Percentiles rank a stretch among this genome's conserved stretches.
These are phyloP conservation scores for Drosophila monieri DNA, from an alignment of 2,888 invertebrate genomes.

Conservation along the genomic window DNA sequence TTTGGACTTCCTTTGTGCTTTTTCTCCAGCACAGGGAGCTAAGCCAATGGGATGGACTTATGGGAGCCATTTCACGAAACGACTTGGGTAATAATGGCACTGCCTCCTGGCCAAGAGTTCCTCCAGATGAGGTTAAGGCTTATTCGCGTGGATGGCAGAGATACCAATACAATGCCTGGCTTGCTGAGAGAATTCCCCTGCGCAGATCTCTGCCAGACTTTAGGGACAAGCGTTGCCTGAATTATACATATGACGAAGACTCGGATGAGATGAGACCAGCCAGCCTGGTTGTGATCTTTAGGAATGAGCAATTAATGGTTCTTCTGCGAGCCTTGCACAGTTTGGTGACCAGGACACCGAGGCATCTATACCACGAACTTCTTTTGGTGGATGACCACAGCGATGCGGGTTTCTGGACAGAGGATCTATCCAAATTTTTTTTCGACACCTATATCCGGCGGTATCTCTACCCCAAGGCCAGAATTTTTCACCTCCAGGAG, in stretches of 20 bases:
- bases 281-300: conserved; percentile 26
- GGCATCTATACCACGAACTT: conserved; percentile 90
- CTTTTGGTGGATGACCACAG: conserved; percentile 92
- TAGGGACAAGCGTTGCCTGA: conserved; percentile 40
- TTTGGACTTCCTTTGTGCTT: background rate
- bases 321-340: conserved; percentile 90
- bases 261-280: background rate
- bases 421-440: background rate
- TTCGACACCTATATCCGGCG: conserved; percentile 7
- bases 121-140: background rate
- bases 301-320: conserved; percentile 84
- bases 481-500: conserved; percentile 6
- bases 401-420: conserved; percentile 28
- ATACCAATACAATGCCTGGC: conserved; percentile 24
- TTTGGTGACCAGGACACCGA: conserved; percentile 91
- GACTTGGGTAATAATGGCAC: conserved; percentile 9
- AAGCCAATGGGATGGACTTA: conserved; percentile 5
- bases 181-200: conserved; percentile 55
- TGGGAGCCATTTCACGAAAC: background rate
- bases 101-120: background rate
- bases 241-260: background rate
- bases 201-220: conserved; percentile 27
- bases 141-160: conserved; percentile 45
- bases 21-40: conserved; percentile 2
- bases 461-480: background rate